Percentiles rank a stretch among this genome's conserved stretches.
Conservation (phyloP, 2,113 vertebrate species). For the Corythoichthys haematopterus region DNA sequence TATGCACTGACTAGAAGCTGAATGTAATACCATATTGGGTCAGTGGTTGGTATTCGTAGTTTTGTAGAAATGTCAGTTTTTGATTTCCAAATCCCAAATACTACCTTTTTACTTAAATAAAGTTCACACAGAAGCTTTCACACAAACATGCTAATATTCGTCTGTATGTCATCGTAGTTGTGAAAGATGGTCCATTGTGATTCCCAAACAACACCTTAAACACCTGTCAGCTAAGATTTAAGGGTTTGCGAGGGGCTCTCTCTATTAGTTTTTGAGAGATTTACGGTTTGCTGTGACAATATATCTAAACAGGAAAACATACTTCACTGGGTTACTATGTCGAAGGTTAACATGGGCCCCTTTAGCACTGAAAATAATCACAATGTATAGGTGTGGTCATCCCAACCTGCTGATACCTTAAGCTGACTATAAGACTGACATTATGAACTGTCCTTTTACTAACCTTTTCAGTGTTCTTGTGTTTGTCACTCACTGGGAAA, state of each 20-base stretch:
- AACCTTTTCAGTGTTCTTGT: conserved; percentile 28
- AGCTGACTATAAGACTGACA: conserved; percentile 30
- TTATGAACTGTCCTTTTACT: conserved; percentile 24
- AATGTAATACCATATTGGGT: too few relatives aligned
- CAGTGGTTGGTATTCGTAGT: neutral
- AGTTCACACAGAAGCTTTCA: neutral
- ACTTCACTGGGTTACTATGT: conserved; percentile 3
- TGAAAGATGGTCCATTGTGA: too few relatives aligned
- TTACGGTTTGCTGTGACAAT: neutral
- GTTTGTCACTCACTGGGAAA: neutral
- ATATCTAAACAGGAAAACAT: conserved; percentile 13
- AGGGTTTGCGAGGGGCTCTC: neutral
- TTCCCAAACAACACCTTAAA: too few relatives aligned
- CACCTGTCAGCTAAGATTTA: neutral
- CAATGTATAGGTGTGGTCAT: conserved; percentile 29
- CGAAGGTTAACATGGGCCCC: neutral
- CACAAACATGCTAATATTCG: neutral
- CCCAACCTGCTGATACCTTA: conserved; percentile 36
- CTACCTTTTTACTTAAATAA: neutral
- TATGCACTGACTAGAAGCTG: too few relatives aligned
- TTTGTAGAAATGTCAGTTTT: neutral
- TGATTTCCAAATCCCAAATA: neutral
- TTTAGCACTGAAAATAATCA: conserved; percentile 18
- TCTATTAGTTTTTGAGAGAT: conserved; percentile 1
- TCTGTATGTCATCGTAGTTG: neutral